A percentile compares a stretch with the other conserved stretches of the same genome.
phyloP scores from a whole-genome alignment of 2,888 invertebrate species.

The Xylota sylvarum region DNA sequence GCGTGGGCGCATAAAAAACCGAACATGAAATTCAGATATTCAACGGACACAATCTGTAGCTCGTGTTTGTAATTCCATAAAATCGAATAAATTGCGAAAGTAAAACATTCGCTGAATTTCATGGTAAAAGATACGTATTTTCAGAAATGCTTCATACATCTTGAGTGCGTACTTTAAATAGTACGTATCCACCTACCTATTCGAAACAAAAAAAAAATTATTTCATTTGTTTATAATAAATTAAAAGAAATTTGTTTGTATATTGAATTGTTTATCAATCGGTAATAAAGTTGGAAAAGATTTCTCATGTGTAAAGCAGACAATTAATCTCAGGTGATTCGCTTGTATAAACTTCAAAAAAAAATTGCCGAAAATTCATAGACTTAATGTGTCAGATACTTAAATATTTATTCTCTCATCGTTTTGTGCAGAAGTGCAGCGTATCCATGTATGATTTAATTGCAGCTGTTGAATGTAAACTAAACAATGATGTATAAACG shows the following conservation, averaged over 20 bases:
- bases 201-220: constrained; percentile 19
- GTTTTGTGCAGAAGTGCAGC: constrained; percentile 21
- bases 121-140: constrained; percentile 1
- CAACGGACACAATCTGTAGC: constrained; percentile 2
- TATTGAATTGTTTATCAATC: constrained; percentile 65
- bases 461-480: constrained; percentile 16
- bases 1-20: constrained; percentile 13
- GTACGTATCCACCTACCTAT: not conserved
- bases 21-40: constrained; percentile 17
- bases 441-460: not conserved
- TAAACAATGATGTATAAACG: not conserved
- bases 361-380: constrained; percentile 49
- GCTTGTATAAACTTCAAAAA: constrained; percentile 35
- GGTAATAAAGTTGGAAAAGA: constrained; percentile 58
- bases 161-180: constrained; percentile 27
- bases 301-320: constrained; percentile 44
- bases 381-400: constrained; percentile 33
- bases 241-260: constrained; percentile 65
- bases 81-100: constrained; percentile 29
- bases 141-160: not conserved
- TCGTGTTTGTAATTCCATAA: constrained; percentile 43
- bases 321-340: constrained; percentile 62
- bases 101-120: constrained; percentile 16
- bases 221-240: constrained; percentile 68
- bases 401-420: constrained; percentile 47